Evolutionary conservation across 1,140 invertebrate species (phyloP).

Genomic region (Elysia chlorotica): DNA sequence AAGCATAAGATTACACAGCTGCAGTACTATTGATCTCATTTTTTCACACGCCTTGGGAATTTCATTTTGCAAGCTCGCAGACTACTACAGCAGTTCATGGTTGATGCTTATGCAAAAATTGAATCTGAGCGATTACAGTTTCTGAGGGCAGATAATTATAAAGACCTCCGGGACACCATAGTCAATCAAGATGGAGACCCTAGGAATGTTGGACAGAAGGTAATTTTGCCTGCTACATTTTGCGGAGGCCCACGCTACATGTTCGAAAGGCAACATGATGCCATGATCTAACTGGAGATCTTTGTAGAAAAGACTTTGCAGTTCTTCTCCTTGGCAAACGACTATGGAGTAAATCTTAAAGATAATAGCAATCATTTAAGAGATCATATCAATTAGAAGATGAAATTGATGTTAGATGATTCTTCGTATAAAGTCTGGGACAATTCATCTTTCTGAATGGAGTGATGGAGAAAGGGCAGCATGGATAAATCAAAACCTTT

Average conservation of each 20-base stretch:
- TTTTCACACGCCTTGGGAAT: conserved; percentile 28
- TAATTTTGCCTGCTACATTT: conserved; percentile 61
- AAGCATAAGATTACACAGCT: conserved; percentile 17
- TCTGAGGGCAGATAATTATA: conserved; percentile 39
- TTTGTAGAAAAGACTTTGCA: no score
- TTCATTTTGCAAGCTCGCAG: conserved; percentile 40
- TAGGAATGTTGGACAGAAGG: conserved; percentile 45
- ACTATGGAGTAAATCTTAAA: no score
- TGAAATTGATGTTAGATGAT: no score
- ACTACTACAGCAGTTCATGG: conserved; percentile 60
- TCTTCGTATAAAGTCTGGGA: no score
- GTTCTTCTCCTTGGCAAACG: no score
- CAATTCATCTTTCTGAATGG: no score
- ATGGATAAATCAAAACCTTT: conserved; percentile 22
- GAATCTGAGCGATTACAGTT: conserved; percentile 49
- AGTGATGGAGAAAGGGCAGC: conserved; percentile 20
- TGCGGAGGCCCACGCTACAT: conserved; percentile 59
- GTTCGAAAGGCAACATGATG: conserved; percentile 64
- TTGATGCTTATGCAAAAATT: conserved; percentile 61
- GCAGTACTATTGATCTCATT: conserved; percentile 27
- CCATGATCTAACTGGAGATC: no score
- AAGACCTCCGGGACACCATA: conserved; percentile 35
- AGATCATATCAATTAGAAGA: no score
- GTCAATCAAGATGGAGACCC: conserved; percentile 16
- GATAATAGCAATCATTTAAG: no score